A percentile compares a stretch with the other conserved stretches of the same genome.
Conservation (phyloP, 2,113 vertebrate genomes). For the Silurus asotus region DNA sequence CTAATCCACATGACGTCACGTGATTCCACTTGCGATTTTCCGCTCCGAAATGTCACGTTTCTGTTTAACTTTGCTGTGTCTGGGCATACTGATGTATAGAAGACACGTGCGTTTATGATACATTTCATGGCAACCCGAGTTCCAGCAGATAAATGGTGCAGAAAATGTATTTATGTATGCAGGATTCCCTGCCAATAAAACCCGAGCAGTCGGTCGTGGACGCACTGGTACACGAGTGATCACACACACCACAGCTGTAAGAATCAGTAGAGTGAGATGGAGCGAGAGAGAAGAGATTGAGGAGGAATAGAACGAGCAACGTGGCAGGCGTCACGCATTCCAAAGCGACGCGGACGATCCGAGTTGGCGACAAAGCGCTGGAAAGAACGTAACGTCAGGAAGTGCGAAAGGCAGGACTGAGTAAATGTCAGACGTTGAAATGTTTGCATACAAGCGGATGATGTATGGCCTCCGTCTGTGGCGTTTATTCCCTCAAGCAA, state of each 20-base stretch:
- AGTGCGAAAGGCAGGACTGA: slow-evolving; percentile 66
- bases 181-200: slow-evolving; percentile 64
- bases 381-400: slow-evolving; percentile 7
- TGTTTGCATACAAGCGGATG: slow-evolving; percentile 79
- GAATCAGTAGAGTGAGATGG: neutral
- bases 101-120: slow-evolving; percentile 55
- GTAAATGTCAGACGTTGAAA: slow-evolving; percentile 75
- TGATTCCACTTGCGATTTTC: neutral
- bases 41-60: neutral
- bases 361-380: slow-evolving; percentile 2
- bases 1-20: neutral
- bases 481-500: slow-evolving; percentile 75
- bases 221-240: neutral
- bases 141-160: slow-evolving; percentile 62
- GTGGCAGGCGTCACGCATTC: slow-evolving; percentile 46
- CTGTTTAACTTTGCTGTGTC: neutral
- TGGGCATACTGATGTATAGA: neutral
- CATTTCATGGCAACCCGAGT: slow-evolving; percentile 61
- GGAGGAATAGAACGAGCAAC: slow-evolving; percentile 9
- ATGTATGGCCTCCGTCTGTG: slow-evolving; percentile 71
- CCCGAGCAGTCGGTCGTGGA: slow-evolving; percentile 38
- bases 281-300: neutral
- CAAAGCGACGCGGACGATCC: slow-evolving; percentile 65
- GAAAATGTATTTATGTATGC: slow-evolving; percentile 70
- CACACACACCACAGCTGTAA: slow-evolving; percentile 16